Conservation (phyloP, 2,797 vertebrate genomes). For the Dipus sagitta region DNA sequence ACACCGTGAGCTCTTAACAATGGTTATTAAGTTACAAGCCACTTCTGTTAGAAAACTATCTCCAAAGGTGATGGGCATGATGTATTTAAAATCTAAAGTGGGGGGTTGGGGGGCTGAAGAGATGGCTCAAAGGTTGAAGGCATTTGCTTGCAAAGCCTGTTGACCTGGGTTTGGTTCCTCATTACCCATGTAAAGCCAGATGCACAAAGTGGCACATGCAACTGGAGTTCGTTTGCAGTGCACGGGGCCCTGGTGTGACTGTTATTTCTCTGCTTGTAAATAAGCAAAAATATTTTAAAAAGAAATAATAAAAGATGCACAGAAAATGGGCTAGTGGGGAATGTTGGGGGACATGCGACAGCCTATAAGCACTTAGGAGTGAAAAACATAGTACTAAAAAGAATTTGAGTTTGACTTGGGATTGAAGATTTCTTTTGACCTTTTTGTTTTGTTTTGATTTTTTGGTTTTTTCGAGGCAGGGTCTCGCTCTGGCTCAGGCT, state of each 20-base stretch:
- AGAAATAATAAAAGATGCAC: not conserved
- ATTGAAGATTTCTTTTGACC: not conserved
- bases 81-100: not conserved
- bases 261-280: too few species aligned
- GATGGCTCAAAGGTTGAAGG: too few species aligned
- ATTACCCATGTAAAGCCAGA: too few species aligned
- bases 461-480: not conserved
- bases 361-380: not conserved
- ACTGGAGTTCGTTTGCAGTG: too few species aligned
- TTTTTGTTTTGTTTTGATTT: too few species aligned
- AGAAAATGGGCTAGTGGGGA: not conserved
- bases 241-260: too few species aligned
- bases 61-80: not conserved
- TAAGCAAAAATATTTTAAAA: too few species aligned
- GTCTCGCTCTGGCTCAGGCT: too few species aligned
- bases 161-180: too few species aligned
- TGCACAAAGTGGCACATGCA: too few species aligned
- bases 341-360: not conserved
- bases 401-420: not conserved
- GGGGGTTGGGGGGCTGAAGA: too few species aligned
- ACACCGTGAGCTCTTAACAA: not conserved
- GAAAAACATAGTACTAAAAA: not conserved
- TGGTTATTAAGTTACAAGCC: not conserved
- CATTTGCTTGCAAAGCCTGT: too few species aligned
- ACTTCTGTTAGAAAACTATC: slow-evolving; percentile 4